Evolutionary conservation across 2,113 vertebrate species (phyloP).

Genomic region (Otolemur garnettii): DNA sequence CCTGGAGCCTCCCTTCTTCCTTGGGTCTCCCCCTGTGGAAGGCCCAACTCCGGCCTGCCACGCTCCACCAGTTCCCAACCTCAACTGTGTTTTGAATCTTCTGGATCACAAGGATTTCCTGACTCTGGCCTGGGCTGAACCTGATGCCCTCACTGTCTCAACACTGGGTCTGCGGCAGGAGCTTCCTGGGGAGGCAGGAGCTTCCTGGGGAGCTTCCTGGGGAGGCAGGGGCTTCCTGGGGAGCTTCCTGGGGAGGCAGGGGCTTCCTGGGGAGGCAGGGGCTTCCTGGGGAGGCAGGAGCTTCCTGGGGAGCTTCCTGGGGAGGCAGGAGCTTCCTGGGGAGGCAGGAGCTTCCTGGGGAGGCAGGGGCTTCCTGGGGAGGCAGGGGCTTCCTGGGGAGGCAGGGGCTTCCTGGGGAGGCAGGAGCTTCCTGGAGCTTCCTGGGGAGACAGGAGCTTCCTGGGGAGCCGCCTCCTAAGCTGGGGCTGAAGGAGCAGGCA

Average conservation of each 20-base stretch:
- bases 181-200: not conserved
- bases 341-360: too few relatives aligned
- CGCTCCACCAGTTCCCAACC: not conserved
- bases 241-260: too few relatives aligned
- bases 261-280: too few relatives aligned
- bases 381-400: too few relatives aligned
- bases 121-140: not conserved
- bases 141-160: not conserved
- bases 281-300: too few relatives aligned
- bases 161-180: not conserved
- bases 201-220: too few relatives aligned
- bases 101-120: not conserved
- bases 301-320: not conserved
- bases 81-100: rapidly evolving
- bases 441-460: not conserved
- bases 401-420: not conserved
- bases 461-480: not conserved
- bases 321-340: not conserved
- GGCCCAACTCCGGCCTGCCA: rapidly evolving
- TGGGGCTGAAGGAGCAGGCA: not conserved
- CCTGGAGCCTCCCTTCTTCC: not conserved
- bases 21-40: not conserved
- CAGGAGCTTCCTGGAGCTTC: not conserved
- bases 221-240: too few relatives aligned
- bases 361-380: not conserved